Evolutionary conservation across 2,888 invertebrate species (phyloP).

Genomic region (Aspidiotus rigidus): DNA sequence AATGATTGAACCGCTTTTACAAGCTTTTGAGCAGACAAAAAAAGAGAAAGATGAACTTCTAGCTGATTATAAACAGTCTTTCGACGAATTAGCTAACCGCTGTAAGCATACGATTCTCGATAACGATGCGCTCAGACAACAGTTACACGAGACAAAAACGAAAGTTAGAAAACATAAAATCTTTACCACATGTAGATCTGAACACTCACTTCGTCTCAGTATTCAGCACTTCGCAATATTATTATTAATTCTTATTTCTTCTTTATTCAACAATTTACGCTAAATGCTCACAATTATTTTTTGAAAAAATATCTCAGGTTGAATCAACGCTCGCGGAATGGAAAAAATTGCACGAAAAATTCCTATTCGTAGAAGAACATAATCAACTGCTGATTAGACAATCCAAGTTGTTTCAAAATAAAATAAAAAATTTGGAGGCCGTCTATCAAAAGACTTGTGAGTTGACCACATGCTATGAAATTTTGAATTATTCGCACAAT

Average conservation of each 20-base stretch:
- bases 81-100: conserved; percentile 61
- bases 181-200: too few species aligned
- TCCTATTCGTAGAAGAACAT: conserved; percentile 42
- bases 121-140: conserved; percentile 54
- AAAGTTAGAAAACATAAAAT: conserved; percentile 40
- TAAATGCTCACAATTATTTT: neutral
- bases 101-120: conserved; percentile 60
- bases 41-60: conserved; percentile 66
- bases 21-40: conserved; percentile 19
- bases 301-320: conserved; percentile 38
- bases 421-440: conserved; percentile 34
- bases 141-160: conserved; percentile 45
- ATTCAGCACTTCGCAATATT: neutral
- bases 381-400: conserved; percentile 52
- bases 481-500: too few species aligned
- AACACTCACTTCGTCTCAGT: neutral
- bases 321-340: conserved; percentile 41
- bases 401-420: conserved; percentile 48
- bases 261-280: neutral
- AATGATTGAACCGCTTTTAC: conserved; percentile 18
- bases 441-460: conserved; percentile 13
- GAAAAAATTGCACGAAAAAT: conserved; percentile 39
- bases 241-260: neutral
- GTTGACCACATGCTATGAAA: neutral
- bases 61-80: conserved; percentile 58